Evolutionary conservation across 2,888 invertebrate genomes (phyloP).

Genomic region (Pseudococcus longispinus): DNA sequence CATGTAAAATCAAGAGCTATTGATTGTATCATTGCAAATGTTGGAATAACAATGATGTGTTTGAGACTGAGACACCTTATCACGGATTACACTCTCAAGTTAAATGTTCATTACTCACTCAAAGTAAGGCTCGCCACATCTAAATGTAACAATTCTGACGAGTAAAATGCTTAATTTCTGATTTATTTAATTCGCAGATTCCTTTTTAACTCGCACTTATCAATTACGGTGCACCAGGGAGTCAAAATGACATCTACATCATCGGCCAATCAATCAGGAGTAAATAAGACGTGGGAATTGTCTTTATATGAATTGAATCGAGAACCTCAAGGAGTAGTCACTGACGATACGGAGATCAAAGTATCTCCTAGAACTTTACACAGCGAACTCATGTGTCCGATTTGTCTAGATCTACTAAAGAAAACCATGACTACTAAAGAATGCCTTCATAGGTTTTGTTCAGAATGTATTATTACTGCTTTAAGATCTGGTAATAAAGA

Average conservation of each 20-base stretch:
- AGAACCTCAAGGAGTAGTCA: constrained; percentile 94
- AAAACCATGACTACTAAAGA: constrained; percentile 99
- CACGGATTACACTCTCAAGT: neutral
- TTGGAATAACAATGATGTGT: neutral
- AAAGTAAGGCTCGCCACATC: neutral
- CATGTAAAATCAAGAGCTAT: neutral
- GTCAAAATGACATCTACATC: constrained; percentile 60
- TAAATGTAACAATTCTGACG: neutral
- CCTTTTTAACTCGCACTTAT: neutral
- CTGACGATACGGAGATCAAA: constrained; percentile 92
- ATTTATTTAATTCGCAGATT: neutral
- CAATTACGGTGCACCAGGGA: neutral
- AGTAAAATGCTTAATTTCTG: neutral
- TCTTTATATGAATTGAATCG: constrained; percentile 94
- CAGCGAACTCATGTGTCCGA: constrained; percentile 98
- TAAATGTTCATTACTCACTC: neutral
- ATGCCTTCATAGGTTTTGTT: constrained; percentile 97
- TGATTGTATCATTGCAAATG: neutral
- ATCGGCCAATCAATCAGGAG: constrained; percentile 78
- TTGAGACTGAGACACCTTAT: neutral
- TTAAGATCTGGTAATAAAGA: constrained; percentile 97
- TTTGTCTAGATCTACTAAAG: constrained; percentile 97
- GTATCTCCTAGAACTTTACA: constrained; percentile 93
- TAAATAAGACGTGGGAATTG: constrained; percentile 95
- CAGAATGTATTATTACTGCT: constrained; percentile 98